phyloP scores from a whole-genome alignment of 2,888 invertebrate species.

The Spisula solida region DNA sequence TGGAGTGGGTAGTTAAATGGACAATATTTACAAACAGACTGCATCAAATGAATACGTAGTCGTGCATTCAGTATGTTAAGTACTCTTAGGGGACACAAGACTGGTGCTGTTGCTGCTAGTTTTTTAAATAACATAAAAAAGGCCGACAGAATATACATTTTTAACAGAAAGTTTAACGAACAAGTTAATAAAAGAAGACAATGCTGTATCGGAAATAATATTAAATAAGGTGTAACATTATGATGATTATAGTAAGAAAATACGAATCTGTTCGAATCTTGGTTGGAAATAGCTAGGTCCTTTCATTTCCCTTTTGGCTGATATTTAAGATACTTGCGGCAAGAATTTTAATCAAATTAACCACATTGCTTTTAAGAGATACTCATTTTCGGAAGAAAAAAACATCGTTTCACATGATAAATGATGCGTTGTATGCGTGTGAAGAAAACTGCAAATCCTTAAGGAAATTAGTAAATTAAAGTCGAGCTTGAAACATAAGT shows the following conservation, averaged over 20 bases:
- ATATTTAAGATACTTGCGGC: neutral
- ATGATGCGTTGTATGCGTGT: neutral
- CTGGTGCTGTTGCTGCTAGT: too few relatives aligned
- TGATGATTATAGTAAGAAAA: too few relatives aligned
- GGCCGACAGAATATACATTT: too few relatives aligned
- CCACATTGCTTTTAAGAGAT: neutral
- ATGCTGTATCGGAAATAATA: too few relatives aligned
- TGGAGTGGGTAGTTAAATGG: neutral
- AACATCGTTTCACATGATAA: neutral
- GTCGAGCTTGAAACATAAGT: neutral
- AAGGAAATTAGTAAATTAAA: constrained; percentile 14
- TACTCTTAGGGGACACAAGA: too few relatives aligned
- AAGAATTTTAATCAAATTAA: constrained; percentile 7
- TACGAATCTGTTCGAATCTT: neutral
- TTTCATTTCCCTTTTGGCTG: neutral
- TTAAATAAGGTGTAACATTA: too few relatives aligned
- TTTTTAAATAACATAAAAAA: too few relatives aligned
- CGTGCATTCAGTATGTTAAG: too few relatives aligned
- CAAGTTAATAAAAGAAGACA: too few relatives aligned
- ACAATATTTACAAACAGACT: neutral
- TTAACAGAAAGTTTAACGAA: too few relatives aligned
- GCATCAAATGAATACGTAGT: too few relatives aligned
- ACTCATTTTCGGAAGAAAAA: neutral
- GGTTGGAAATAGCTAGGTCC: neutral
- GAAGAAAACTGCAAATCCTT: constrained; percentile 9